Base-by-base conservation (phyloP, 2,888 invertebrate species). In the Eupeodes latifasciatus region DNA sequence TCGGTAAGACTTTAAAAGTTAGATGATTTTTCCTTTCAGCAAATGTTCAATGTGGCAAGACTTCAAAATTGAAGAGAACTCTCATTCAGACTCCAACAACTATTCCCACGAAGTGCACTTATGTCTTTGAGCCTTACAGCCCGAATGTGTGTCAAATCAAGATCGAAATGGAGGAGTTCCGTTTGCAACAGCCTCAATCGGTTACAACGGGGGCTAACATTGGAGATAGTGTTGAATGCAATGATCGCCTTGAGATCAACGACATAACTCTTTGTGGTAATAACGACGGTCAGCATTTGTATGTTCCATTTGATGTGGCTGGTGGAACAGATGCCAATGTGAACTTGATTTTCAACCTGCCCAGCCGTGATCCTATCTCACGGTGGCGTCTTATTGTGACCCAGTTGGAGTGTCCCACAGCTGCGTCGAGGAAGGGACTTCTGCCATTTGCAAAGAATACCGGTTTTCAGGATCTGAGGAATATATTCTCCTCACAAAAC, bases 301-400 rank as follows among this genome's bases (percentile, higher is more conserved):
- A 93, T 82, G 57, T 93, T 12, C 93, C 92, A 5, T 93, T 93
- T 84, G 91, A 92, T 82, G 92, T 91, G 2, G 91, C 91, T 4
- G 89, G 90, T 0, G 93, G 92, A 14, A 91, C 90, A 1, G 91
- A 92, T 59, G 71, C 84, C 1, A 92, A 92, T 75, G 86, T 92
- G 5, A 94, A 81, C 93, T 94, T 93, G 93, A 94, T 11, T 92
- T 95, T 11, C 93, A 93, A 9, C 93, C 94, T 94, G 92, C 94
- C 90, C 91, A 94, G 9, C 90, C 94, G 12, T 92, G 94, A 81
- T 90, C 4, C 90, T 0, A 80, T 89, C 4, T 85, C 91, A 6
- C 90, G 75, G 0, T 95, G 95, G 96, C 94, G 95, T 91, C 94
- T 96, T 89, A 94, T 95, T 89, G 94, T 96, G 57, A 95, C 95